phyloP scores from a whole-genome alignment of 2,113 vertebrate genomes.

The Brevimyrus niger region DNA sequence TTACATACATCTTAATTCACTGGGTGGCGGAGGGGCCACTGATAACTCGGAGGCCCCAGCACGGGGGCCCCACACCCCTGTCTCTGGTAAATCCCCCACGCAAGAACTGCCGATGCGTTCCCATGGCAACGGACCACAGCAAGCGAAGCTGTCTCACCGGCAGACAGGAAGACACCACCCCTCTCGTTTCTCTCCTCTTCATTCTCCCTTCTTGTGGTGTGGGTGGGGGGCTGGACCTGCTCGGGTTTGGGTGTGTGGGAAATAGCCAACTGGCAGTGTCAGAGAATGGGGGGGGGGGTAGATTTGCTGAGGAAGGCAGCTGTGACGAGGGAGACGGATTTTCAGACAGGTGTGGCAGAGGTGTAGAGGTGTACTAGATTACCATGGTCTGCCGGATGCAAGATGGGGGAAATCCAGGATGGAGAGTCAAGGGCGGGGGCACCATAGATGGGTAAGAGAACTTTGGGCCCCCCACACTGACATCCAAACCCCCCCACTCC shows the following conservation, averaged over 20 bases:
- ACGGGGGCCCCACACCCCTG: neutral
- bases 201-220: neutral
- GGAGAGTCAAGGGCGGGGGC: neutral
- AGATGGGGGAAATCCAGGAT: neutral
- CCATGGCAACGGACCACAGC: constrained; percentile 56
- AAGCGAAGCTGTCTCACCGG: neutral
- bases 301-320: neutral
- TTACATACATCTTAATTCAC: constrained; percentile 55
- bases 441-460: neutral
- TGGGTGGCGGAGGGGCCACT: constrained; percentile 34
- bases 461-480: neutral
- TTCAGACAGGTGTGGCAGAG: neutral
- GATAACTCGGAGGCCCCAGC: constrained; percentile 25
- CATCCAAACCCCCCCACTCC: neutral
- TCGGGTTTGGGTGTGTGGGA: neutral
- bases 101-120: constrained; percentile 31
- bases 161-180: neutral
- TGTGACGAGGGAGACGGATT: neutral
- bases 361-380: neutral
- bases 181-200: neutral
- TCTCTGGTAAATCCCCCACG: constrained; percentile 23
- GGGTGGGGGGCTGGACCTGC: too few relatives aligned
- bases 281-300: neutral
- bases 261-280: neutral
- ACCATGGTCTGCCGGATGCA: neutral